A percentile compares a stretch with the other conserved stretches of the same genome.
Evolutionary conservation across 2,888 invertebrate genomes (phyloP).

Genomic region (Toxonevra muliebris): DNA sequence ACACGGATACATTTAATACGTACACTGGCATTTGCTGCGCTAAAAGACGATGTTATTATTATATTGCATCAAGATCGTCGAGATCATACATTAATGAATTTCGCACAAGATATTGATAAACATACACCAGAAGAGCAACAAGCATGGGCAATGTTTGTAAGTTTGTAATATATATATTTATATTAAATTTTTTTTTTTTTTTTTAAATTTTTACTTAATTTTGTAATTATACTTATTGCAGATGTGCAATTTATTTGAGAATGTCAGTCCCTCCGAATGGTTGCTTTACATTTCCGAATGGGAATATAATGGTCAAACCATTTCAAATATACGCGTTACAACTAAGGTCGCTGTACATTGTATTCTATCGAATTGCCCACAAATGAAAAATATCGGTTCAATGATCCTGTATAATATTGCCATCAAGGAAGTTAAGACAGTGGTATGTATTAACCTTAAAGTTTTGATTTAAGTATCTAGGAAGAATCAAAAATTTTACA

Average conservation of each 20-base stretch:
- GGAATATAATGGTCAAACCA: slow-evolving; percentile 77
- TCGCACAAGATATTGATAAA: slow-evolving; percentile 81
- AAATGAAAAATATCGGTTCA: slow-evolving; percentile 82
- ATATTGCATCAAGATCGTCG: slow-evolving; percentile 89
- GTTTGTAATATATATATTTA: slow-evolving; percentile 51
- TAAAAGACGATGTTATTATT: slow-evolving; percentile 89
- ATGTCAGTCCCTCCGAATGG: slow-evolving; percentile 90
- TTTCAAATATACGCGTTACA: slow-evolving; percentile 89
- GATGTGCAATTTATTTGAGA: slow-evolving; percentile 91
- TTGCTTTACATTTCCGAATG: slow-evolving; percentile 93
- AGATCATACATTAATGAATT: slow-evolving; percentile 89
- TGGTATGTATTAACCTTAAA: slow-evolving; percentile 77
- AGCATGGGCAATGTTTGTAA: slow-evolving; percentile 82
- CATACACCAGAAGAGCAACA: slow-evolving; percentile 79
- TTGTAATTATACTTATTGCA: slow-evolving; percentile 56
- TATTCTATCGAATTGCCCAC: slow-evolving; percentile 75
- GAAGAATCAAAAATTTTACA: too few species aligned
- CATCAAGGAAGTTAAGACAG: slow-evolving; percentile 96
- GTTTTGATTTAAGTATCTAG: background rate
- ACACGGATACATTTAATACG: slow-evolving; percentile 76
- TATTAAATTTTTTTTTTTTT: background rate
- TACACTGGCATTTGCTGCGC: slow-evolving; percentile 78
- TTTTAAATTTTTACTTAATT: background rate
- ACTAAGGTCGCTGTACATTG: slow-evolving; percentile 92
- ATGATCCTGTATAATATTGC: slow-evolving; percentile 91